Evolutionary conservation across 2,113 vertebrate species (phyloP).

Genomic region (Shinisaurus crocodilurus): DNA sequence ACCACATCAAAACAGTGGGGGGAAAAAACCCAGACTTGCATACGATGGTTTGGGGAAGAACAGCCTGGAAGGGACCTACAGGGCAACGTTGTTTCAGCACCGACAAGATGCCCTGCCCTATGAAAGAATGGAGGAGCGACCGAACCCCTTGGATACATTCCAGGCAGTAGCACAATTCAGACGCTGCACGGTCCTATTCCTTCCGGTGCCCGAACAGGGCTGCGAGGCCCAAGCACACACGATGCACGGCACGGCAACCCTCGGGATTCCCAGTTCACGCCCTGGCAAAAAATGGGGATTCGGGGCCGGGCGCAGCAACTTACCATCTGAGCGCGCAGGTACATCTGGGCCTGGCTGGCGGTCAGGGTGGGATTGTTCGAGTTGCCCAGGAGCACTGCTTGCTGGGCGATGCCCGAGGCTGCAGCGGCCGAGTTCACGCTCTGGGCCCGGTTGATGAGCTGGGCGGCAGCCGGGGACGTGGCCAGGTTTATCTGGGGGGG

Average conservation of each 20-base stretch:
- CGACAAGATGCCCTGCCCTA: background rate
- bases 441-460: conserved; percentile 94
- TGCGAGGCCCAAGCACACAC: too few species aligned
- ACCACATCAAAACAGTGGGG: background rate
- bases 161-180: too few species aligned
- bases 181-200: too few species aligned
- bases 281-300: too few species aligned
- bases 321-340: conserved; percentile 98
- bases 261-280: too few species aligned
- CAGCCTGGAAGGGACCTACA: background rate
- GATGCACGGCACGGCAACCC: too few species aligned
- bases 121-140: background rate
- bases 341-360: conserved; percentile 98
- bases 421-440: conserved; percentile 80
- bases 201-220: background rate
- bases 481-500: conserved; percentile 87
- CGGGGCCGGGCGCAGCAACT: conserved; percentile 40
- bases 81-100: background rate
- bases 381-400: conserved; percentile 94
- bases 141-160: background rate
- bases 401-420: conserved; percentile 88
- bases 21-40: background rate
- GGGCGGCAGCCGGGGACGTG: conserved; percentile 85
- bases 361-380: conserved; percentile 86
- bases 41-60: background rate